phyloP scores from a whole-genome alignment of 2,113 vertebrate species.

The Callocephalon fimbriatum region DNA sequence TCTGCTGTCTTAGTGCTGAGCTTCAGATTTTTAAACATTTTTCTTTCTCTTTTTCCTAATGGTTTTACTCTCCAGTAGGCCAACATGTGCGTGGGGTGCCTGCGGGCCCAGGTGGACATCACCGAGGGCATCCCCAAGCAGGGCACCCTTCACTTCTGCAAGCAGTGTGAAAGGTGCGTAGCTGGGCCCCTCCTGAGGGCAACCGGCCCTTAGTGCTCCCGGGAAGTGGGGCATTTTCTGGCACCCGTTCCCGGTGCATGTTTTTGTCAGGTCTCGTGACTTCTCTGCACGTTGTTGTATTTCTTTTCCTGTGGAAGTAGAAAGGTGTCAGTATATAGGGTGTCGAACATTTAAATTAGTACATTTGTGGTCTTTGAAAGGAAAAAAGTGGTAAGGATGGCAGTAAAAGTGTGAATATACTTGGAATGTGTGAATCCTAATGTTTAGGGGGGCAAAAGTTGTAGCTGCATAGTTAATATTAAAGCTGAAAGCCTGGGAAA shows the following conservation, averaged over 20 bases:
- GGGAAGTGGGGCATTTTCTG: not conserved
- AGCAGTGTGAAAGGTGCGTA: slow-evolving; percentile 93
- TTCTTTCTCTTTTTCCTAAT: too few relatives aligned
- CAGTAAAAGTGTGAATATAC: not conserved
- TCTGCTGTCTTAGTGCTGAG: too few relatives aligned
- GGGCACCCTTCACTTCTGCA: slow-evolving; percentile 92
- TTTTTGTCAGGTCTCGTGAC: accelerated
- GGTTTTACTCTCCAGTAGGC: too few relatives aligned
- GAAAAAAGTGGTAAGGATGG: not conserved
- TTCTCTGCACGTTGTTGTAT: accelerated
- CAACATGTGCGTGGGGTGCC: slow-evolving; percentile 96
- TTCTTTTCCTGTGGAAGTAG: not conserved
- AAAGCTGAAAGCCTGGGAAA: not conserved
- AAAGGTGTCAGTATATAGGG: not conserved
- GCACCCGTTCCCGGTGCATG: not conserved
- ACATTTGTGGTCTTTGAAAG: not conserved
- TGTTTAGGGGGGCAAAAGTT: not conserved
- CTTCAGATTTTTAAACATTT: too few relatives aligned
- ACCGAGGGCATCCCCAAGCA: slow-evolving; percentile 98
- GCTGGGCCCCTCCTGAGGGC: not conserved
- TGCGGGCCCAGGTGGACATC: slow-evolving; percentile 94
- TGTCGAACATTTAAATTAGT: not conserved
- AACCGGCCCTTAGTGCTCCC: not conserved
- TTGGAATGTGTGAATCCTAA: accelerated
- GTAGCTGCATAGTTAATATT: accelerated